Conservation (phyloP, 2,797 vertebrate genomes). For the Myotis daubentonii region DNA sequence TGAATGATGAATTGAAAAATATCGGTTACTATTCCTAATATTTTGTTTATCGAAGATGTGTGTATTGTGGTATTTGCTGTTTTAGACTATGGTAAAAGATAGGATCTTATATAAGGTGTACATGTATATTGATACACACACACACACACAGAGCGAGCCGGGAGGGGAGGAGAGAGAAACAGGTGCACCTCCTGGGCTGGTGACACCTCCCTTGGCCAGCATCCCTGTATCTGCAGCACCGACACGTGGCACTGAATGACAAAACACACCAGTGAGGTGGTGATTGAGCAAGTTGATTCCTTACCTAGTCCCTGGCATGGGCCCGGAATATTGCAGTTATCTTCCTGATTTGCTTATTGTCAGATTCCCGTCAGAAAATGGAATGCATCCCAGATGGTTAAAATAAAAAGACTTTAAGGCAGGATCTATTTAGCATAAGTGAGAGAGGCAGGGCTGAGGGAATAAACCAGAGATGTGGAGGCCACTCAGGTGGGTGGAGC, state of each 20-base stretch:
- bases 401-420: background rate
- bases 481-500: background rate
- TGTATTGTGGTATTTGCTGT: background rate
- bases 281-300: background rate
- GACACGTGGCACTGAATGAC: fast-evolving
- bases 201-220: background rate
- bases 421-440: background rate
- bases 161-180: background rate
- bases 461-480: background rate
- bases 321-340: background rate
- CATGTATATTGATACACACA: background rate
- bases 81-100: background rate
- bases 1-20: background rate
- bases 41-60: background rate
- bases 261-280: background rate
- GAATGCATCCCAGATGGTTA: conserved; percentile 7
- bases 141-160: background rate
- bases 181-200: background rate
- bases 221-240: no score
- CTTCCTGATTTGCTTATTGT: background rate
- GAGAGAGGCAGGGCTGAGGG: background rate
- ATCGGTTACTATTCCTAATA: background rate
- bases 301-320: background rate
- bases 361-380: background rate
- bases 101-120: background rate